Evolutionary conservation across 1,140 invertebrate genomes (phyloP), one percentile per base, ranked within the genome.

Genomic region (Cylas formicarius): DNA sequence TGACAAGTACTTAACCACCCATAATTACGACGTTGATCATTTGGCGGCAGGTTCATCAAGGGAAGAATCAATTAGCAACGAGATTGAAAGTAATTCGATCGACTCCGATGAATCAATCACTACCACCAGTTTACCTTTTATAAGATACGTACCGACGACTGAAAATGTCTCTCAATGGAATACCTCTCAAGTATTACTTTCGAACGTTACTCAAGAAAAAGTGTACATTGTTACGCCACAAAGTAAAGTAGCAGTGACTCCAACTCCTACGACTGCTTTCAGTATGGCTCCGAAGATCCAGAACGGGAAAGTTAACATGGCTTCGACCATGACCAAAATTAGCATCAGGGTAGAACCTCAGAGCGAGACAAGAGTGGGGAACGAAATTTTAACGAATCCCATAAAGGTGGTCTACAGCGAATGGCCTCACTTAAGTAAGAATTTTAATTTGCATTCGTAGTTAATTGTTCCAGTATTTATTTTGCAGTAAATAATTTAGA

Each of bases 141-240:
- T n/a, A n/a, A n/a, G n/a, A n/a, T n/a, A n/a, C n/a, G n/a, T n/a
- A n/a, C n/a, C n/a, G n/a, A 29, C 17, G 13, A 41, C 37, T 10
- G 23, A 43, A 14, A 36, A 44, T 17, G 51, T 48, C 26, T 36
- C 54, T 20, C 52, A 71, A 2, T 84, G 81, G 81, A 73, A 78
- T 16, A 62, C 71, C 50, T 69, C 80, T 40, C 72, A 80, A 60
- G 73, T 82, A n/a, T 77, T 80, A 7, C 77, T 82, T 52, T 78
- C 80, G 2, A 74, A 80, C 20, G 63, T 78, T 26, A 83, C 80
- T 3, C 83, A 80, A 50, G 84, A 87, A 66, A 81, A 81, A 62
- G 74, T 86, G 0, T 85, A 85, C 53, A 77, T 86, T 7, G 82
- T 86, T 2, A 86, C 84, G 2, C 81, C 82, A 6, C 75, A 80